Evolutionary conservation across 2,113 vertebrate genomes (phyloP).

Genomic region (Chiloscyllium plagiosum): DNA sequence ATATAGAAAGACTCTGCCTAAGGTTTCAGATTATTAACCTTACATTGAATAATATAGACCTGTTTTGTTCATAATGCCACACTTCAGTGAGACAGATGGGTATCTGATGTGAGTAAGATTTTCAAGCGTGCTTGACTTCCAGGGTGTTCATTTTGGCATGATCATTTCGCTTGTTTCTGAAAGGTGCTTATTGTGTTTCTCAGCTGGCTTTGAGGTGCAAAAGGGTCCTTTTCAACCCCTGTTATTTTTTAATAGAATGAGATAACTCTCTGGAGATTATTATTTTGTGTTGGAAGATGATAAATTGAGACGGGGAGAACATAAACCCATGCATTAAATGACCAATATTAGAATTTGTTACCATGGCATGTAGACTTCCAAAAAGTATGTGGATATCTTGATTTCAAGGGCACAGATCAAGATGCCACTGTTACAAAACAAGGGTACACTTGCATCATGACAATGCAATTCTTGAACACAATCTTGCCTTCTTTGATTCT

Average conservation of each 20-base stretch:
- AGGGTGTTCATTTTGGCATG: neutral
- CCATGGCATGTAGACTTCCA: neutral
- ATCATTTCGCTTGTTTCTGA: neutral
- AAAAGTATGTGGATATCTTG: neutral
- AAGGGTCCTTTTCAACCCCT: neutral
- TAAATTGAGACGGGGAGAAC: neutral
- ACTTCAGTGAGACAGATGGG: neutral
- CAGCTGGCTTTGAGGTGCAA: neutral
- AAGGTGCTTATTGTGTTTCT: neutral
- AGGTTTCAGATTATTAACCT: too few relatives aligned
- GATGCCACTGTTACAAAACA: neutral
- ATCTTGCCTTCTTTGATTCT: neutral
- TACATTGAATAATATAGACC: neutral
- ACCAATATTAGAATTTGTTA: neutral
- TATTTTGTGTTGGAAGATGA: neutral
- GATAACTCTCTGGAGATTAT: neutral
- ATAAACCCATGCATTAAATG: neutral
- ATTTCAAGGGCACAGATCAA: neutral
- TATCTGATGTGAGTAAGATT: neutral
- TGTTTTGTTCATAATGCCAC: neutral
- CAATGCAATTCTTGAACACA: neutral
- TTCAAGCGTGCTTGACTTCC: neutral
- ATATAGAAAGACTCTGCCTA: too few relatives aligned
- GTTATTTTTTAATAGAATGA: neutral
- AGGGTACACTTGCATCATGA: neutral